phyloP scores from a whole-genome alignment of 2,797 vertebrate species.

The Scyliorhinus canicula region DNA sequence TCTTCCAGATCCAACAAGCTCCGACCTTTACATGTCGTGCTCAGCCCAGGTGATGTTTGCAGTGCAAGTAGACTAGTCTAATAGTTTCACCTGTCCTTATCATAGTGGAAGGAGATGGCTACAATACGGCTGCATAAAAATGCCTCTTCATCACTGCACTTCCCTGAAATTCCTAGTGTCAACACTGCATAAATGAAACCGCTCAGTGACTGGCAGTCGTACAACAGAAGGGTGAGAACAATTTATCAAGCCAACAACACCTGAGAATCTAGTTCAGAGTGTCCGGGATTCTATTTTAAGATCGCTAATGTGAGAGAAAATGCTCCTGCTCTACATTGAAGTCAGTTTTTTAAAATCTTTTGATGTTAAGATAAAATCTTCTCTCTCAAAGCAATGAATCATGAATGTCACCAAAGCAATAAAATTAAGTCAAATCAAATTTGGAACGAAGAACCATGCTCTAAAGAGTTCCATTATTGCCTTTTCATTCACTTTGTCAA shows the following conservation, averaged over 20 bases:
- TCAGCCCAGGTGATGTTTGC: background rate
- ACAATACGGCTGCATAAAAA: background rate
- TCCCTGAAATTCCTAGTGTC: background rate
- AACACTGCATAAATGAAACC: background rate
- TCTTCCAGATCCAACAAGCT: background rate
- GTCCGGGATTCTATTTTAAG: constrained; percentile 13
- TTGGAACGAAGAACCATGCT: background rate
- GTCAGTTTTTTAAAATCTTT: background rate
- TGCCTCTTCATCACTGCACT: background rate
- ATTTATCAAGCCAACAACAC: background rate
- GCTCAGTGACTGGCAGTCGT: background rate
- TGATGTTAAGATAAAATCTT: background rate
- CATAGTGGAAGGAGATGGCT: background rate
- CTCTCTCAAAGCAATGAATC: background rate
- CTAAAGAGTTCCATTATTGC: background rate
- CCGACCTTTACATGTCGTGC: background rate
- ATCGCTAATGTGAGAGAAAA: background rate
- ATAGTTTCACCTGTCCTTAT: background rate
- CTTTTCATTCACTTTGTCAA: background rate
- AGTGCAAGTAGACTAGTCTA: background rate
- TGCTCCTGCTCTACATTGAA: background rate
- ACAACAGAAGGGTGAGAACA: background rate
- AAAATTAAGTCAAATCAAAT: constrained; percentile 29
- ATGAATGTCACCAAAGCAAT: background rate
- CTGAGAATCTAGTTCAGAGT: background rate